A percentile compares a stretch with the other conserved stretches of the same genome.
Evolutionary conservation across 2,113 vertebrate species (phyloP).

Genomic region (Asarcornis scutulata): DNA sequence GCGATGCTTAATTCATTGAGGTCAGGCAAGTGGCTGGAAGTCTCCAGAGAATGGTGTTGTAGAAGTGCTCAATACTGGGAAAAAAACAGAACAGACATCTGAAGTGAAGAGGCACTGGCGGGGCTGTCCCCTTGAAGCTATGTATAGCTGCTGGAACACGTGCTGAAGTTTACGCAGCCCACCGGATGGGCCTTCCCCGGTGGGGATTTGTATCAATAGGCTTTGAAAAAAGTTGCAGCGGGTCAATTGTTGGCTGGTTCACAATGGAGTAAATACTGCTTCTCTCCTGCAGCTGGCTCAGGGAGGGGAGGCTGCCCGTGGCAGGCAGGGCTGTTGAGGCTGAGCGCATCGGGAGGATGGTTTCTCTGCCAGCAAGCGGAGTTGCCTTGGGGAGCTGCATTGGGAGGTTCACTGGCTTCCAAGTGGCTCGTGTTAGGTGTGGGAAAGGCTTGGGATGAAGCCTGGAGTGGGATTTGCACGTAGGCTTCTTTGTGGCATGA

Average conservation of each 20-base stretch:
- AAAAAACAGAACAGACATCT: neutral
- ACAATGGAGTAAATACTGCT: conserved; percentile 53
- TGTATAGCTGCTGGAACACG: conserved; percentile 31
- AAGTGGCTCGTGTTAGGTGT: neutral
- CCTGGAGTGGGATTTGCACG: neutral
- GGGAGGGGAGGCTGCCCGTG: neutral
- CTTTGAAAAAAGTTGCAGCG: conserved; percentile 63
- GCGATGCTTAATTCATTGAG: neutral
- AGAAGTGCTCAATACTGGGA: neutral
- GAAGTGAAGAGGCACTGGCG: neutral
- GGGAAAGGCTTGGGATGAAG: neutral
- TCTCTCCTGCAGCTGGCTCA: conserved; percentile 66
- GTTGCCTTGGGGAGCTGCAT: neutral
- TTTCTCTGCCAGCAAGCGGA: conserved; percentile 34
- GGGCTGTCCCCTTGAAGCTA: conserved; percentile 38
- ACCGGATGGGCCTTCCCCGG: conserved; percentile 48
- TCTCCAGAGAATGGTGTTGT: neutral
- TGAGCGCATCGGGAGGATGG: neutral
- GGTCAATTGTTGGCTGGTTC: conserved; percentile 54
- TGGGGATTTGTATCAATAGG: conserved; percentile 70
- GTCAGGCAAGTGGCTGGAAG: neutral
- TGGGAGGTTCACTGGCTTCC: neutral
- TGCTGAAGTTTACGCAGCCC: conserved; percentile 68
- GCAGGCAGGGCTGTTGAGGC: conserved; percentile 31
- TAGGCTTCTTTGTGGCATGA: accelerated